These are phyloP conservation scores for Cyclophora albipunctata DNA, from an alignment of 2,888 invertebrate genomes.

Conservation along the genomic window DNA sequence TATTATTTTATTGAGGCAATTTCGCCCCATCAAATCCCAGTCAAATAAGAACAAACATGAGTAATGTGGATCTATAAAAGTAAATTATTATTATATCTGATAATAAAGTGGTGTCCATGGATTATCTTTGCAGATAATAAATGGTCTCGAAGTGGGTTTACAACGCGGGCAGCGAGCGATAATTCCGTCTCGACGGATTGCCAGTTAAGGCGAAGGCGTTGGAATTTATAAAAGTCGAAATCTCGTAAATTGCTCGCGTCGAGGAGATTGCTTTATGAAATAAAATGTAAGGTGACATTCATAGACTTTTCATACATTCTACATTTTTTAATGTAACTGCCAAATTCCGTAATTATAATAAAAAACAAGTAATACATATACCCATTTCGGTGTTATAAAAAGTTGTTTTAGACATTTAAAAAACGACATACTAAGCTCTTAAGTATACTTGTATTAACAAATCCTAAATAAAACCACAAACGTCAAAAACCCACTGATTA, in stretches of 20 bases:
- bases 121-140: constrained; percentile 68
- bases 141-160: constrained; percentile 56
- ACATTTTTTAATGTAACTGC: too few relatives aligned
- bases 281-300: constrained; percentile 34
- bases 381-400: too few relatives aligned
- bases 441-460: too few relatives aligned
- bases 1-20: constrained; percentile 64
- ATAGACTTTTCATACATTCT: too few relatives aligned
- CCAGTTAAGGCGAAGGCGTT: constrained; percentile 62
- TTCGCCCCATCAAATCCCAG: constrained; percentile 58
- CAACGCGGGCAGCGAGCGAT: constrained; percentile 56
- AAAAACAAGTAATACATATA: too few relatives aligned
- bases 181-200: constrained; percentile 57
- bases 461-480: too few relatives aligned
- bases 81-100: constrained; percentile 74
- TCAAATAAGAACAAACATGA: constrained; percentile 72
- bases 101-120: constrained; percentile 71
- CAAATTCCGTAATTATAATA: too few relatives aligned
- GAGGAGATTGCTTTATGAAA: constrained; percentile 43
- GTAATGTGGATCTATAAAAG: constrained; percentile 71
- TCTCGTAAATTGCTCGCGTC: constrained; percentile 54
- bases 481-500: too few relatives aligned
- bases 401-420: too few relatives aligned
- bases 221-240: constrained; percentile 69
- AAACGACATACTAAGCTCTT: too few relatives aligned